These are phyloP conservation scores for Drosophila kurseongensis DNA, from an alignment of 1,140 invertebrate species.

Conservation along the genomic window DNA sequence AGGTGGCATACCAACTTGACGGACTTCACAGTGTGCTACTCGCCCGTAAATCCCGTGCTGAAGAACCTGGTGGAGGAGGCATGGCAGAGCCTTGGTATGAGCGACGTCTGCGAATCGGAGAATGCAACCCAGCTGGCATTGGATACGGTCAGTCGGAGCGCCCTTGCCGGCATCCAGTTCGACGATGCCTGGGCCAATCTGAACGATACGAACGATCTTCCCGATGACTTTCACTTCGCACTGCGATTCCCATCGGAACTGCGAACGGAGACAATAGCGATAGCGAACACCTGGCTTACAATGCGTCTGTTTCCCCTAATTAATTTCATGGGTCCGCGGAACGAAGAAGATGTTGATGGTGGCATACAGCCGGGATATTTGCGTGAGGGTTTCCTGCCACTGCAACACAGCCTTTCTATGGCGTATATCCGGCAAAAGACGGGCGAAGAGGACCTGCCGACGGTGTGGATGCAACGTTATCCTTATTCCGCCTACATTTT, in stretches of 20 bases:
- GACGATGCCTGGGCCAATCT: constrained; percentile 34
- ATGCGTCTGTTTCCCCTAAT: constrained; percentile 59
- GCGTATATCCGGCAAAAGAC: constrained; percentile 57
- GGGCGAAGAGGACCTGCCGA: constrained; percentile 31
- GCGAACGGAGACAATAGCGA: constrained; percentile 37
- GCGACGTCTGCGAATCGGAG: background rate
- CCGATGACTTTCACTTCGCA: constrained; percentile 45
- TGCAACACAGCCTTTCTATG: constrained; percentile 87
- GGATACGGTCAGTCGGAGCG: constrained; percentile 22
- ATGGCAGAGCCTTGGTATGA: constrained; percentile 20
- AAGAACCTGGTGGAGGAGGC: constrained; percentile 49
- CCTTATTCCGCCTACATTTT: constrained; percentile 90
- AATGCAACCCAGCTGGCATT: constrained; percentile 30
- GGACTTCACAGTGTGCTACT: constrained; percentile 43
- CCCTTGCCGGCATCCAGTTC: constrained; percentile 69
- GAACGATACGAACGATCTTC: background rate
- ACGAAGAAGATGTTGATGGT: constrained; percentile 52
- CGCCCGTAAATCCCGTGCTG: constrained; percentile 42
- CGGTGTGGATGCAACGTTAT: constrained; percentile 85
- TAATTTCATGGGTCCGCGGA: constrained; percentile 67
- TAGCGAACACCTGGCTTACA: constrained; percentile 62
- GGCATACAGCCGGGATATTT: constrained; percentile 85
- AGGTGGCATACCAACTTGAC: background rate
- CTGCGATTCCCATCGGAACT: constrained; percentile 73
- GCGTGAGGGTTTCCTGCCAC: constrained; percentile 86